Conservation (phyloP, 2,113 vertebrate genomes). For the Prionailurus bengalensis region DNA sequence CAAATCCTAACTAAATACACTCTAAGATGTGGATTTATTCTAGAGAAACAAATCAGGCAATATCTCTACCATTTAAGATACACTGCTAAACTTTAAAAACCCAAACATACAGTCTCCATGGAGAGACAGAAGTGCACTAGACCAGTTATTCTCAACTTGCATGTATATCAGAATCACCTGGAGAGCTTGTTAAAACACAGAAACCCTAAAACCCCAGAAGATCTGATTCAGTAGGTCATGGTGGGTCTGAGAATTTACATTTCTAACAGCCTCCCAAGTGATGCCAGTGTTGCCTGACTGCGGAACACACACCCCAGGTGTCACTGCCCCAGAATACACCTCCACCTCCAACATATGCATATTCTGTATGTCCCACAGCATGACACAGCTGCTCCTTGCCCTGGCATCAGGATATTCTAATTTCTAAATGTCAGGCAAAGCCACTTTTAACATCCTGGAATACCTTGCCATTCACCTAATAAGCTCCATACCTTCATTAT, state of each 20-base stretch:
- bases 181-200: neutral
- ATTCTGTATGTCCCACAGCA: neutral
- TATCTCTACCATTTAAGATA: neutral
- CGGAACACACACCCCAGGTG: neutral
- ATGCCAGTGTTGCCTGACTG: neutral
- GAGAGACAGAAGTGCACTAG: neutral
- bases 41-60: neutral
- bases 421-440: slow-evolving; percentile 29
- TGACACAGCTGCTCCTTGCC: neutral
- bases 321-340: neutral
- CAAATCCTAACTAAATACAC: neutral
- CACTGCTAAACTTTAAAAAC: neutral
- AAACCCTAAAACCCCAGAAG: neutral
- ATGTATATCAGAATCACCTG: neutral
- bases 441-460: slow-evolving; percentile 10
- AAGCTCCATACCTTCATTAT: neutral
- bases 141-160: neutral
- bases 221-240: neutral
- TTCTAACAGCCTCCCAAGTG: neutral
- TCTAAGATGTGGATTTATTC: slow-evolving; percentile 16
- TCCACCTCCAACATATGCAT: neutral
- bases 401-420: neutral
- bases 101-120: neutral
- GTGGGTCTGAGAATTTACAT: neutral
- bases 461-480: neutral